Percentiles rank a stretch among this genome's conserved stretches.
Conservation (phyloP, 2,888 invertebrate species). For the Chironomus riparius region DNA sequence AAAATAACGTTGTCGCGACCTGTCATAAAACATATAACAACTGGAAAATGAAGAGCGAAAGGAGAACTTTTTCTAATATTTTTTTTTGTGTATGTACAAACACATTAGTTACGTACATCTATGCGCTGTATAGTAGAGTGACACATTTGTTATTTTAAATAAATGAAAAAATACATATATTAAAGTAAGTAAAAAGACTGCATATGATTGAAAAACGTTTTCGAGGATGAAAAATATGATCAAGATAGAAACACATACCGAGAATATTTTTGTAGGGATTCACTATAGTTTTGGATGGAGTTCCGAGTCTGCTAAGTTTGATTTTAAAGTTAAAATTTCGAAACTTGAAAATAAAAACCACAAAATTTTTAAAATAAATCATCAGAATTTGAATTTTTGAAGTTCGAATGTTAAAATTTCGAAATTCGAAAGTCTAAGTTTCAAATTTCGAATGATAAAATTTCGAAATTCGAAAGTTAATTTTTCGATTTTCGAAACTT, state of each 20-base stretch:
- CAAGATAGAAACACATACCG: no score
- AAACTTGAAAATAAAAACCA: no score
- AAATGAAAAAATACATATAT: background rate
- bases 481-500: background rate
- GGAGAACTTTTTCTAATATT: background rate
- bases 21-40: constrained; percentile 25
- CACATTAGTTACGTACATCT: background rate
- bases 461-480: background rate
- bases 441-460: background rate
- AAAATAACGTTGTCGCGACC: constrained; percentile 19
- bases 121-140: background rate
- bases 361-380: no score
- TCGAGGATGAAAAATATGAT: background rate
- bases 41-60: constrained; percentile 10
- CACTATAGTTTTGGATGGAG: no score
- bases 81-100: background rate
- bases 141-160: constrained; percentile 25
- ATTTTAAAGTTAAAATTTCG: no score
- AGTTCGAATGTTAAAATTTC: no score
- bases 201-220: constrained; percentile 24
- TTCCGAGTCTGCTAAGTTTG: no score
- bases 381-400: no score
- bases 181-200: background rate
- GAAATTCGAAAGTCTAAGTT: no score
- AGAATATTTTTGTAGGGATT: no score